A percentile compares a stretch with the other conserved stretches of the same genome.
Evolutionary conservation across 2,113 vertebrate species (phyloP).

Genomic region (Apodemus speciosus): DNA sequence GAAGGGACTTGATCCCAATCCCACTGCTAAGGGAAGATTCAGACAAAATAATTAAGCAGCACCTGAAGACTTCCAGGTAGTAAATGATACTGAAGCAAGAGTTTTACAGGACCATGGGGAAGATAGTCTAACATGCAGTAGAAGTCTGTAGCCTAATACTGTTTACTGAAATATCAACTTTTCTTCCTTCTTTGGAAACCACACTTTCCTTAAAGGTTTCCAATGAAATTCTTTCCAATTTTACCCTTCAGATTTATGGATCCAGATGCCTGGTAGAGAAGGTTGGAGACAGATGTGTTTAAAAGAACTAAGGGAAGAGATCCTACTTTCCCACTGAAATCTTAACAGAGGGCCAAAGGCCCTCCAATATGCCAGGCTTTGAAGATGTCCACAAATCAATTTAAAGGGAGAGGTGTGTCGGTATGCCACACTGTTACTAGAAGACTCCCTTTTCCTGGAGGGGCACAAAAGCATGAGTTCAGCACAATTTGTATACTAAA

Average conservation of each 20-base stretch:
- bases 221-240: constrained; percentile 51
- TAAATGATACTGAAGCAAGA: not conserved
- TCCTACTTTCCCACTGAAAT: not conserved
- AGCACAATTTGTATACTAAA: constrained; percentile 33
- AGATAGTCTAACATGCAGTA: constrained; percentile 11
- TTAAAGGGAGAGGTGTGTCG: not conserved
- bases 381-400: not conserved
- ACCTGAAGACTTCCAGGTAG: not conserved
- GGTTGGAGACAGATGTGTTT: constrained; percentile 14
- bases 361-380: not conserved
- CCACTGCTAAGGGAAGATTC: not conserved
- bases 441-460: not conserved
- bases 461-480: constrained; percentile 1
- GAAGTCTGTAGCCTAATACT: constrained; percentile 42
- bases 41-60: not conserved
- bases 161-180: constrained; percentile 63
- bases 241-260: constrained; percentile 45
- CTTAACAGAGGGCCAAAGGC: not conserved
- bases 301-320: constrained; percentile 8
- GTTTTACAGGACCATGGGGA: constrained; percentile 16
- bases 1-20: not conserved
- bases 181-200: constrained; percentile 32
- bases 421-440: not conserved
- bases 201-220: constrained; percentile 51
- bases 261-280: constrained; percentile 45